A percentile compares a stretch with the other conserved stretches of the same genome.
Evolutionary conservation across 2,888 invertebrate genomes (phyloP).

Genomic region (Lacanobia oleracea): DNA sequence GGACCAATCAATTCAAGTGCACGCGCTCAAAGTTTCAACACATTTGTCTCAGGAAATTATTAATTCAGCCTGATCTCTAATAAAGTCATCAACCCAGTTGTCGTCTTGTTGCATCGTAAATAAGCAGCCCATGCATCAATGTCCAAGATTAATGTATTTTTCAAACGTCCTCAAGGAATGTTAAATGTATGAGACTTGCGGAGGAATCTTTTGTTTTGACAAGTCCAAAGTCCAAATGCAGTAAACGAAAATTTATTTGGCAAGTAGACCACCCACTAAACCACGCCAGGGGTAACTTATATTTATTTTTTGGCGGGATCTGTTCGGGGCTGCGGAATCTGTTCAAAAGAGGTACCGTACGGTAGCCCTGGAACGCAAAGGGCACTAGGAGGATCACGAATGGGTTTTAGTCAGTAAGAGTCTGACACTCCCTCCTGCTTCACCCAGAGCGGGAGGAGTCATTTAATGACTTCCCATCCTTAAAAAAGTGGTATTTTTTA

Average conservation of each 20-base stretch:
- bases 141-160: constrained; percentile 39
- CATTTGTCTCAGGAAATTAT: constrained; percentile 30
- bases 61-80: constrained; percentile 47
- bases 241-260: constrained; percentile 7
- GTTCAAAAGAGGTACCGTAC: no score
- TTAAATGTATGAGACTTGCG: constrained; percentile 19
- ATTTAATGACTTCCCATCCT: no score
- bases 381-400: no score
- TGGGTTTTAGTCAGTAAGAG: no score
- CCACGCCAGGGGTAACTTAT: no score
- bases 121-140: constrained; percentile 41
- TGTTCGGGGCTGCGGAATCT: no score
- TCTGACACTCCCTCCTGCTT: no score
- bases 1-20: background rate
- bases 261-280: background rate
- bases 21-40: background rate
- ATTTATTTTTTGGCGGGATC: no score
- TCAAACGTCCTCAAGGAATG: constrained; percentile 27
- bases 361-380: no score
- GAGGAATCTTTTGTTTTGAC: constrained; percentile 31
- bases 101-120: constrained; percentile 30
- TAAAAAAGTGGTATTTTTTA: no score
- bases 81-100: constrained; percentile 50
- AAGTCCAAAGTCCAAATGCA: constrained; percentile 5
- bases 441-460: no score